These are phyloP conservation scores for Corbicula japonica DNA, from an alignment of 2,888 invertebrate genomes.

Conservation along the genomic window DNA sequence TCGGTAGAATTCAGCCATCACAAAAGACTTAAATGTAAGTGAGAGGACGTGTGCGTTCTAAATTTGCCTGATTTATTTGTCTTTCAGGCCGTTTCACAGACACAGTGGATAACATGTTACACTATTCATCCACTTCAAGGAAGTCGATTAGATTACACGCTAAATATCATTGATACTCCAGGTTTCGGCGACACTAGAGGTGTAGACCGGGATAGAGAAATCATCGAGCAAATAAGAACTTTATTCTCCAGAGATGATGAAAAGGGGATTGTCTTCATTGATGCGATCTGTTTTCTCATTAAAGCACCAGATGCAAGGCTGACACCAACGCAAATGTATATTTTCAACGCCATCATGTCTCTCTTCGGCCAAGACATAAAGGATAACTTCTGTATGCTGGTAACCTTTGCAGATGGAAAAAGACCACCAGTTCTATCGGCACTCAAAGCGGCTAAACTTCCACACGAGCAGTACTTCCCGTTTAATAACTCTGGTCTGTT, in stretches of 20 bases:
- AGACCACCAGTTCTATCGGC: conserved; percentile 64
- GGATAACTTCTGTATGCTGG: conserved; percentile 59
- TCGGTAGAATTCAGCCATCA: not conserved
- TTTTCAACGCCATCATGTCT: conserved; percentile 62
- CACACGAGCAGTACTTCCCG: conserved; percentile 42
- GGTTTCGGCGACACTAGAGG: conserved; percentile 54
- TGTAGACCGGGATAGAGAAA: conserved; percentile 33
- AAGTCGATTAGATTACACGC: conserved; percentile 33
- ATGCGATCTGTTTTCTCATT: conserved; percentile 67
- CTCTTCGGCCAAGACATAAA: conserved; percentile 67
- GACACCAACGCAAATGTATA: conserved; percentile 64
- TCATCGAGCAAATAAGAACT: conserved; percentile 33
- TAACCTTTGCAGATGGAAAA: conserved; percentile 71
- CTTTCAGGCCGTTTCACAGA: conserved; percentile 51
- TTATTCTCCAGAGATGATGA: conserved; percentile 30
- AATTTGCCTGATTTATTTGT: too few relatives aligned
- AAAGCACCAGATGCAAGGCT: conserved; percentile 67
- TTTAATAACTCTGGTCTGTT: conserved; percentile 70
- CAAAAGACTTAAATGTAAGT: not conserved
- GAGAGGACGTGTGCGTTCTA: too few relatives aligned
- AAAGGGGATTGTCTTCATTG: conserved; percentile 56
- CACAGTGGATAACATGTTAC: conserved; percentile 56
- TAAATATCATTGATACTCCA: conserved; percentile 56
- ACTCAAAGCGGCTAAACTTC: conserved; percentile 58
- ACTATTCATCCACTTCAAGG: conserved; percentile 24